Evolutionary conservation across 30 jellyfish, hydroid and myxozoan species (phyloP), one percentile per base, ranked within the genome.

Genomic region (Cassiopea xamachana): DNA sequence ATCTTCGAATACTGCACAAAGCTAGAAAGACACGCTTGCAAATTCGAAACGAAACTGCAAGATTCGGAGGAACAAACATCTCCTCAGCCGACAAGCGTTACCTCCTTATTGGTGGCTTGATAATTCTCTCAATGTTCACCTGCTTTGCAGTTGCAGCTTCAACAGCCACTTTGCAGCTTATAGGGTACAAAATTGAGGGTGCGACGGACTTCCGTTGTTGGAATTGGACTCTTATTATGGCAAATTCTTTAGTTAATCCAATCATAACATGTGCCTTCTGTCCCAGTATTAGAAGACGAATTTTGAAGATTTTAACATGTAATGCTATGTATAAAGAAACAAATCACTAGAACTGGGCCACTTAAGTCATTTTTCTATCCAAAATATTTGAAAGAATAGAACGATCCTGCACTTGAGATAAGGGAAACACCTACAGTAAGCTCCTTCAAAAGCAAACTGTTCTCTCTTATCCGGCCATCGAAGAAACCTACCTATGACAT

Each of bases 241-340:
- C 4, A 60, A 83, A 68, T 69, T 83, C 83, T 6, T 48, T 83
- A 7, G 2, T 83, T 10, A 83, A 69, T n/a, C 83, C 91, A 1
- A 19, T 74, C 83, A 83, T 83, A 50, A 62, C 91, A 1, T 67
- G 73, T 46, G 14, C 13, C 12, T 75, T 75, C 14, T 45, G 64
- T 39, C 84, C 84, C 12, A 59, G 1, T 5, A 69, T 75, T 39
- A 75, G 64, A 13, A 44, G 69, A 75, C 14, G 48, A 46, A 1
- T 75, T 1, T 10, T 75, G 48, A 39, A 75, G 67, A 46, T 75
- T 43, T 75, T 51, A 55, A 5, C 69, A 1, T 75, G 69, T 46
- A 64, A 17, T 9, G 15, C 43, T 64, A 5, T 64, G 6, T 17
- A 27, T 27, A 13, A 64, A 64, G 69, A 6, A 59, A 59, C 69